phyloP scores from a whole-genome alignment of 2,113 vertebrate species.

The Lepus timidus region DNA sequence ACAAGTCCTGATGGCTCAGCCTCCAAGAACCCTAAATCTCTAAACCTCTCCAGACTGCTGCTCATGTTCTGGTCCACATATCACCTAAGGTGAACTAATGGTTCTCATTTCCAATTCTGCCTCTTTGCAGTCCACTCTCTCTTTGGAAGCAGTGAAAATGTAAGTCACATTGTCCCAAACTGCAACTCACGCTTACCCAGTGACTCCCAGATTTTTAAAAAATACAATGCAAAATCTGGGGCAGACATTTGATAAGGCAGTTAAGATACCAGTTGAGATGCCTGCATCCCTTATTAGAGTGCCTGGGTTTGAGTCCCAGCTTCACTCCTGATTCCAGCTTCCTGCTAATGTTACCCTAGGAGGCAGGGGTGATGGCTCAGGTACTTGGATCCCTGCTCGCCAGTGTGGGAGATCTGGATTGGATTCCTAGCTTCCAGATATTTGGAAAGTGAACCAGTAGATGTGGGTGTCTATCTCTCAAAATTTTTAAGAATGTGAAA shows the following conservation, averaged over 20 bases:
- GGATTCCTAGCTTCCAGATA: too few relatives aligned
- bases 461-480: too few relatives aligned
- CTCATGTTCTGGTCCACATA: background rate
- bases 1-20: background rate
- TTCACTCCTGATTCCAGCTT: too few relatives aligned
- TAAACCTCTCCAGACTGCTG: background rate
- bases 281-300: too few relatives aligned
- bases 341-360: too few relatives aligned
- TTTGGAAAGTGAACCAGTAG: too few relatives aligned
- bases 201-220: background rate
- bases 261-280: too few relatives aligned
- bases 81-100: background rate
- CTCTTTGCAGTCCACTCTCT: background rate
- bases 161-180: background rate
- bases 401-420: too few relatives aligned
- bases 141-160: background rate
- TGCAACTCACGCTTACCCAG: background rate
- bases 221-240: background rate
- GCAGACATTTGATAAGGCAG: too few relatives aligned
- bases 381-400: too few relatives aligned
- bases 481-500: background rate
- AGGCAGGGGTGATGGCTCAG: too few relatives aligned
- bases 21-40: background rate
- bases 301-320: too few relatives aligned
- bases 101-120: background rate